phyloP scores from a whole-genome alignment of 2,888 invertebrate genomes.

The Philereme transversata region DNA sequence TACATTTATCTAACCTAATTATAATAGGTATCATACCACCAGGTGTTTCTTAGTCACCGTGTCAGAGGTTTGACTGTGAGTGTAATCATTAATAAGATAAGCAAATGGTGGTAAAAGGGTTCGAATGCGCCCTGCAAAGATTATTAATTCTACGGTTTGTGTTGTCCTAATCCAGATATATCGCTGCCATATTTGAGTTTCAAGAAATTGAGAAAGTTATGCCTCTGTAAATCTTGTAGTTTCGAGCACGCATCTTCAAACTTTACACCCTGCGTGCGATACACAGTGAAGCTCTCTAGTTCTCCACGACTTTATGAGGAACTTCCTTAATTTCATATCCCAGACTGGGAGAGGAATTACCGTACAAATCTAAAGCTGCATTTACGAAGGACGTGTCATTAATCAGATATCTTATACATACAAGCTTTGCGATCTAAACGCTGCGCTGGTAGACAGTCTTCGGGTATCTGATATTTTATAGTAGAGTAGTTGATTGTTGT shows the following conservation, averaged over 20 bases:
- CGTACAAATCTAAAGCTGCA: constrained; percentile 3
- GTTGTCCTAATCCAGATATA: constrained; percentile 9
- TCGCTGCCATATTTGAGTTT: constrained; percentile 19
- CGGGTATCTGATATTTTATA: no score
- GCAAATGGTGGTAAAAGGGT: no score
- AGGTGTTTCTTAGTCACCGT: no score
- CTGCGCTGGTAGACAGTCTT: no score
- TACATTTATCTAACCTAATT: no score
- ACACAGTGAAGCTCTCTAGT: constrained; percentile 26
- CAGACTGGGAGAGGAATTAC: constrained; percentile 16
- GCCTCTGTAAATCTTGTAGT: constrained; percentile 19
- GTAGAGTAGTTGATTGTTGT: no score
- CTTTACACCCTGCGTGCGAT: constrained; percentile 24
- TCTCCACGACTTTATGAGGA: constrained; percentile 26
- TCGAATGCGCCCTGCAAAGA: no score
- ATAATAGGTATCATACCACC: no score
- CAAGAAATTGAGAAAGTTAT: constrained; percentile 21
- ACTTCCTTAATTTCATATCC: constrained; percentile 48
- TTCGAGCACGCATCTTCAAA: constrained; percentile 36
- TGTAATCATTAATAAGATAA: no score
- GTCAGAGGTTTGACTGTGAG: no score
- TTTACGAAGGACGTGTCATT: background rate
- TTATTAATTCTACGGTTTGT: background rate
- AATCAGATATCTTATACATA: background rate
- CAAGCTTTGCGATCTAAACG: no score